These are phyloP conservation scores for Pseudomyrmex sp. DNA, from an alignment of 1,140 invertebrate genomes.

Conservation along the genomic window DNA sequence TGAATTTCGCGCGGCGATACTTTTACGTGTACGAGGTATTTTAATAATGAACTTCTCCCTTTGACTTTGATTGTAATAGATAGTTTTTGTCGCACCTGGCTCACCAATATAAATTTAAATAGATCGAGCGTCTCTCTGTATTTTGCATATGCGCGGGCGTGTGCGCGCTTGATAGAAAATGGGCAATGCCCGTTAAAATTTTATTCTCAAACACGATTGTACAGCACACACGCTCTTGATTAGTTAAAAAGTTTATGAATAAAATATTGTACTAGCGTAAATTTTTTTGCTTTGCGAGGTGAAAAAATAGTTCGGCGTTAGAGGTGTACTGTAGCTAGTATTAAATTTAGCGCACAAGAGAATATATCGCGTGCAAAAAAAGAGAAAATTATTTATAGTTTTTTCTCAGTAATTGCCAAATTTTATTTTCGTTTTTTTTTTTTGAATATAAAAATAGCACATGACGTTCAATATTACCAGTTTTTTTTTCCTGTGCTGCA, in stretches of 20 bases:
- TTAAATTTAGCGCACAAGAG: not conserved
- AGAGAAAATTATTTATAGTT: not conserved
- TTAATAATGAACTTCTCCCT: conserved; percentile 11
- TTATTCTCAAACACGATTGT: conserved; percentile 5
- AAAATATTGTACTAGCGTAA: not conserved
- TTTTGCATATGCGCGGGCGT: conserved; percentile 5
- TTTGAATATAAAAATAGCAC: not conserved
- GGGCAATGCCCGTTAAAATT: not conserved
- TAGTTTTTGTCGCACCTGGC: not conserved
- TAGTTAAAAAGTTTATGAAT: not conserved
- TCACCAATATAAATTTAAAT: conserved; percentile 35
- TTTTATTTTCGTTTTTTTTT: not conserved
- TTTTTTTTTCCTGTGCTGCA: conserved; percentile 5
- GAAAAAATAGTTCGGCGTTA: not conserved
- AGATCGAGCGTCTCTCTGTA: not conserved
- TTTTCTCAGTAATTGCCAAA: not conserved
- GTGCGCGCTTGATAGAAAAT: not conserved
- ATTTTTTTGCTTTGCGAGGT: not conserved
- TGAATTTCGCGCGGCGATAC: not conserved
- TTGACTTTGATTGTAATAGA: conserved; percentile 19
- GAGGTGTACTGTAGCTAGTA: too few relatives aligned
- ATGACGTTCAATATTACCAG: not conserved
- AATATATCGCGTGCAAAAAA: not conserved
- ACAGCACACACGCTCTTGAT: not conserved
- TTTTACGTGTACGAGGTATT: not conserved